These are phyloP conservation scores for Cerceris rybyensis DNA, from an alignment of 2,888 invertebrate species.

Conservation along the genomic window DNA sequence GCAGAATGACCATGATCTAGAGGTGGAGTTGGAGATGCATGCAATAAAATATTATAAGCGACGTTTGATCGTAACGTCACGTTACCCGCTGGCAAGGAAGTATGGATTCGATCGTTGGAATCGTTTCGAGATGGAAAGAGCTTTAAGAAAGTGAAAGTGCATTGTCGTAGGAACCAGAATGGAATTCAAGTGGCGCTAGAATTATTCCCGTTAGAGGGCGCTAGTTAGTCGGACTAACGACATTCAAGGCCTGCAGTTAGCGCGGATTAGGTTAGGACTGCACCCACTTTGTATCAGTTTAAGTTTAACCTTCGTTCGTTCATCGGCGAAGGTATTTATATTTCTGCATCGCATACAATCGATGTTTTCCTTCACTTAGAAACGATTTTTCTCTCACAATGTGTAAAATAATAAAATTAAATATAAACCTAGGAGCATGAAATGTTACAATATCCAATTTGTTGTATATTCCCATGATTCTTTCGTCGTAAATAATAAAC, in stretches of 20 bases:
- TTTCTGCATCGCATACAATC: neutral
- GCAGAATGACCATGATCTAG: conserved; percentile 49
- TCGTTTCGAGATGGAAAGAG: neutral
- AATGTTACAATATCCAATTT: no score
- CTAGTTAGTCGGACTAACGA: conserved; percentile 16
- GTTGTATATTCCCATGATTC: no score
- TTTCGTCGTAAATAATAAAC: no score
- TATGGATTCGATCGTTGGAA: neutral
- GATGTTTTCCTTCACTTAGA: no score
- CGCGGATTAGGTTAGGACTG: conserved; percentile 59
- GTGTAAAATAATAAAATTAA: no score
- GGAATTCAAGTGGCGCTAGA: conserved; percentile 38
- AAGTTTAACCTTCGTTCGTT: conserved; percentile 39
- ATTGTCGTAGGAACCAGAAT: conserved; percentile 13
- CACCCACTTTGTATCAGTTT: conserved; percentile 55
- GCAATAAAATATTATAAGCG: neutral
- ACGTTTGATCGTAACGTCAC: no score
- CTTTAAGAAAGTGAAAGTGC: conserved; percentile 19
- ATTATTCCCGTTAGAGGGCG: conserved; percentile 41
- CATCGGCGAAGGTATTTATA: neutral
- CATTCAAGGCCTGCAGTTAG: conserved; percentile 52
- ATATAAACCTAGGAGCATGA: no score
- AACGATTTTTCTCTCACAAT: no score
- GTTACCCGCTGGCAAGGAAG: no score
- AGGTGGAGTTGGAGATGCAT: conserved; percentile 15